These are phyloP conservation scores for Excalfactoria chinensis DNA, from an alignment of 2,113 vertebrate species.

Conservation along the genomic window DNA sequence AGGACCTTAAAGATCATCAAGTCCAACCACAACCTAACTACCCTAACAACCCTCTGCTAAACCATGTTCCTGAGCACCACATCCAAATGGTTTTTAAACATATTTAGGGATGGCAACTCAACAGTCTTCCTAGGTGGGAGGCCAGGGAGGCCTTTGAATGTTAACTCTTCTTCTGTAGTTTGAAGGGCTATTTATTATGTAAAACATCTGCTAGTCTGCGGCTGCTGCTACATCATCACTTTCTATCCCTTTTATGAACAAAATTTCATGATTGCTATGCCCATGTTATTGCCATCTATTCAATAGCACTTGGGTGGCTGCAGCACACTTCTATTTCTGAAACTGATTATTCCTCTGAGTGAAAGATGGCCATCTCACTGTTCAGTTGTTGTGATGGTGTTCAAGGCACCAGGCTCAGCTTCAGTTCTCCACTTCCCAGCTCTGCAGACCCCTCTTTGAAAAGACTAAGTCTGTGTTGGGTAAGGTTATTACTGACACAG, in stretches of 20 bases:
- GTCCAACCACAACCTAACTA: too few relatives aligned
- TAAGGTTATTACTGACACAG: not conserved
- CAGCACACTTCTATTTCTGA: not conserved
- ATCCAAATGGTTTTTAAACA: too few relatives aligned
- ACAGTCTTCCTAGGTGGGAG: too few relatives aligned
- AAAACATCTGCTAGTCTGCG: not conserved
- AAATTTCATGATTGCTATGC: rapidly evolving
- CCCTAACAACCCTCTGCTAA: too few relatives aligned
- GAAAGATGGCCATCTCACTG: not conserved
- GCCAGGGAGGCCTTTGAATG: not conserved
- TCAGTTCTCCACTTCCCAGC: not conserved
- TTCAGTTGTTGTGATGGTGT: not conserved
- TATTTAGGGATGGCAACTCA: too few relatives aligned
- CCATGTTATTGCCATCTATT: not conserved
- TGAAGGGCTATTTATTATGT: not conserved
- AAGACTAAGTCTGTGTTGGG: not conserved
- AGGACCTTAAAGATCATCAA: too few relatives aligned
- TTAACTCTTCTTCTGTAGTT: not conserved
- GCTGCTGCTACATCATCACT: not conserved
- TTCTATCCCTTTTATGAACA: not conserved
- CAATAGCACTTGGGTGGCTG: rapidly evolving
- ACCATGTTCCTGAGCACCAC: too few relatives aligned
- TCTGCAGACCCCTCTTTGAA: not conserved
- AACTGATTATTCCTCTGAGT: rapidly evolving
- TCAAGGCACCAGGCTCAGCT: not conserved